phyloP scores from a whole-genome alignment of 2,888 invertebrate genomes.

The Lypha dubia region DNA sequence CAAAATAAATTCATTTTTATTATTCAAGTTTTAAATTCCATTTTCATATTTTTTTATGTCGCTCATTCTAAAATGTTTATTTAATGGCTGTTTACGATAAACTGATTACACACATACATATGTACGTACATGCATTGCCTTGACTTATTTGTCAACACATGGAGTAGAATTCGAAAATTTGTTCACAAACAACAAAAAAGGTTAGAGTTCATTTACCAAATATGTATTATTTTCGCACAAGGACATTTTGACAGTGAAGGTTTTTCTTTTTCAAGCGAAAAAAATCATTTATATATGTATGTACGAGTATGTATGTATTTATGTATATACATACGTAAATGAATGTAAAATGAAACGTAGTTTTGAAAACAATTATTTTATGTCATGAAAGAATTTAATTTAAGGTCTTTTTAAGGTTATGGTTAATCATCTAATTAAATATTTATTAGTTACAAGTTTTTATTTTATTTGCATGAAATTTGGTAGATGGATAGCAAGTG shows the following conservation, averaged over 20 bases:
- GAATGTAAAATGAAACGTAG: background rate
- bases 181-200: conserved; percentile 9
- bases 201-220: conserved; percentile 36
- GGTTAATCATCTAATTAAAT: background rate
- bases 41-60: background rate
- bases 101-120: no score
- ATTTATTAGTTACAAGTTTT: no score
- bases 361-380: background rate
- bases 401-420: no score
- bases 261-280: background rate
- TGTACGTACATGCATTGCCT: no score
- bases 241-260: conserved; percentile 5
- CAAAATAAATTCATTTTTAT: conserved; percentile 30
- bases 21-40: conserved; percentile 10
- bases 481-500: no score
- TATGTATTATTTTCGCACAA: background rate
- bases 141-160: conserved; percentile 24
- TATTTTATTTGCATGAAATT: no score
- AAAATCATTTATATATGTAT: background rate
- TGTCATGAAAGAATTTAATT: background rate
- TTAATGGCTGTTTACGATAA: conserved; percentile 30
- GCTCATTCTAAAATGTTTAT: conserved; percentile 25
- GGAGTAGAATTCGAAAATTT: conserved; percentile 1
- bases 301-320: background rate
- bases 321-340: background rate